phyloP scores from a whole-genome alignment of 2,113 vertebrate species.

The Todiramphus saurophagus region DNA sequence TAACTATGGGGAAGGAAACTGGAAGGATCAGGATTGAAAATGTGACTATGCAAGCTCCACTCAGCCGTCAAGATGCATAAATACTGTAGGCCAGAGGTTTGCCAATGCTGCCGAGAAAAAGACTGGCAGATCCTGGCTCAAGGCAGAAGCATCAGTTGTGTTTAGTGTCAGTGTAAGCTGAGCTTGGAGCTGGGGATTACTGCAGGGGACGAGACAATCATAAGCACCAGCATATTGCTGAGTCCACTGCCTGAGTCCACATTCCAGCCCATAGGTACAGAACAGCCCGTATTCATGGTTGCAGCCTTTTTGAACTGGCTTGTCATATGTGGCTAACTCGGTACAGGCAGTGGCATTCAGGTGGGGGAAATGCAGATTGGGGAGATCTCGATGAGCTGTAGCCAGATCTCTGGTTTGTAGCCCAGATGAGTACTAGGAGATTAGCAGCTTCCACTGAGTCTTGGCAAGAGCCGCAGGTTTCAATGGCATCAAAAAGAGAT shows the following conservation, averaged over 20 bases:
- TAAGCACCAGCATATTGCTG: background rate
- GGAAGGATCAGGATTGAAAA: slow-evolving; percentile 61
- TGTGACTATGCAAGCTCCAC: slow-evolving; percentile 15
- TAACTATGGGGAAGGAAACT: slow-evolving; percentile 68
- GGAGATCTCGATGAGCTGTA: background rate
- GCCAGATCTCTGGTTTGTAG: background rate
- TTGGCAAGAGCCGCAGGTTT: background rate
- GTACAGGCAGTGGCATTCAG: background rate
- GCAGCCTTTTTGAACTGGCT: background rate
- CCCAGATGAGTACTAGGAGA: background rate
- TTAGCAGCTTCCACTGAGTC: background rate
- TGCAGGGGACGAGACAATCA: background rate
- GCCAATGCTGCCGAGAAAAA: background rate
- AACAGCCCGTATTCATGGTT: background rate
- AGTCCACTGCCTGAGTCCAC: background rate
- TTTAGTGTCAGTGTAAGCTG: background rate
- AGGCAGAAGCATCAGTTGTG: background rate
- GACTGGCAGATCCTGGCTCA: background rate
- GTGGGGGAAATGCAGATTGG: background rate
- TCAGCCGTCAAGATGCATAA: background rate
- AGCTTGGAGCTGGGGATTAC: background rate
- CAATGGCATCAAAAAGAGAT: background rate
- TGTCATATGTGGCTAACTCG: background rate
- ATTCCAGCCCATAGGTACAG: background rate
- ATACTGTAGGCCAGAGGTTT: background rate